Evolutionary conservation across 2,113 vertebrate genomes (phyloP).

Genomic region (Arenaria interpres): DNA sequence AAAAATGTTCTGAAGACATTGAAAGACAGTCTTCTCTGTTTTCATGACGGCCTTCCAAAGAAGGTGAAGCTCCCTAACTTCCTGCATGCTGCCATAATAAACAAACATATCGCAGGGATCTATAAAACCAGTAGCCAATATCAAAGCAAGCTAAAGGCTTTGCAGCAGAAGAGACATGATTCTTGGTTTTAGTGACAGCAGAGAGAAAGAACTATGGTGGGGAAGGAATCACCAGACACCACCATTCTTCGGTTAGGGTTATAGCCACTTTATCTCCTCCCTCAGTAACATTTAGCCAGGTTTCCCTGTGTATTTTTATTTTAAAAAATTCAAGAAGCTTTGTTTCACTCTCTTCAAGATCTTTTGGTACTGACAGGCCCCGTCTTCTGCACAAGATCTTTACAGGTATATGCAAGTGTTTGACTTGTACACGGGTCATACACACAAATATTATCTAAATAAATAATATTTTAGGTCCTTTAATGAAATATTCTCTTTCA

Average conservation of each 20-base stretch:
- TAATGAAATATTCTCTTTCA: background rate
- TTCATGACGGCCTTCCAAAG: background rate
- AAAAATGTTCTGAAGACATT: background rate
- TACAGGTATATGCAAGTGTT: background rate
- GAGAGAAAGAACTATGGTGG: background rate
- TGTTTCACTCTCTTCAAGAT: background rate
- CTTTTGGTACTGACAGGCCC: background rate
- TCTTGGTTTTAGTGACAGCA: background rate
- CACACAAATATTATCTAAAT: background rate
- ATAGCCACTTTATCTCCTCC: background rate
- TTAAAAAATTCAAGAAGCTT: background rate
- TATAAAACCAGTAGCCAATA: background rate
- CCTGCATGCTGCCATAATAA: background rate
- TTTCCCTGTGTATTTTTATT: background rate
- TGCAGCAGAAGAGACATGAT: background rate
- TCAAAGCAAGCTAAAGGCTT: background rate
- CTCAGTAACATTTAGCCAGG: background rate
- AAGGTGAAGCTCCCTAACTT: background rate
- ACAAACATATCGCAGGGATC: background rate
- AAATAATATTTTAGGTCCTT: background rate
- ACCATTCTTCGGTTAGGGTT: background rate
- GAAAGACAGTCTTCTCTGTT: background rate
- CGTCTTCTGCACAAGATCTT: background rate
- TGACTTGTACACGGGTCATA: background rate
- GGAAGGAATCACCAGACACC: background rate